These are phyloP conservation scores for Sebastes elongatus DNA, from an alignment of 2,797 vertebrate species.

Conservation along the genomic window DNA sequence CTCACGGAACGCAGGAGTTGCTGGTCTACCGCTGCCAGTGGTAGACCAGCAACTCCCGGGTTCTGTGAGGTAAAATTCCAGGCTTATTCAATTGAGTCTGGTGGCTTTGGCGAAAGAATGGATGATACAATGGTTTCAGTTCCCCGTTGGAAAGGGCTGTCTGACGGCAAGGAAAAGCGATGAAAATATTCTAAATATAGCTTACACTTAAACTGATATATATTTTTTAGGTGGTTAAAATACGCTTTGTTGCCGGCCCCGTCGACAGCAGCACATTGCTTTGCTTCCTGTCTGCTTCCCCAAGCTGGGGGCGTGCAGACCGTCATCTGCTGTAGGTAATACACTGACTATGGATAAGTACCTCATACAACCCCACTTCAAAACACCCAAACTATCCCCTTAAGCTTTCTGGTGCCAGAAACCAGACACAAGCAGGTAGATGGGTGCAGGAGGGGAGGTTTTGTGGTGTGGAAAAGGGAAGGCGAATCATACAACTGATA, in stretches of 20 bases:
- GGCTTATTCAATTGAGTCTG: not conserved
- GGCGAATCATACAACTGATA: not conserved
- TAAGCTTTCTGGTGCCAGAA: not conserved
- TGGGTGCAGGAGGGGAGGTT: not conserved
- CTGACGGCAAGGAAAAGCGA: not conserved
- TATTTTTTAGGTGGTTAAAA: not conserved
- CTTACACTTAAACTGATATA: not conserved
- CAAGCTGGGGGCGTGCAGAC: too few species aligned
- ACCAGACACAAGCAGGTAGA: not conserved
- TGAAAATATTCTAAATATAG: not conserved
- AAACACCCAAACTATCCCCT: not conserved
- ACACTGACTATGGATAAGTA: too few species aligned
- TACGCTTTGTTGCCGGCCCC: too few species aligned
- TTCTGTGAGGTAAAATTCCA: not conserved
- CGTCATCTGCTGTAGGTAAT: too few species aligned
- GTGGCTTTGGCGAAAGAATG: not conserved
- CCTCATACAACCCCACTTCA: not conserved
- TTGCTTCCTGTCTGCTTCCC: too few species aligned
- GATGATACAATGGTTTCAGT: not conserved
- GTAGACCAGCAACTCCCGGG: too few species aligned
- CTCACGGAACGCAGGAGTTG: not conserved
- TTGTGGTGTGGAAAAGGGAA: not conserved
- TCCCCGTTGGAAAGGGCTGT: not conserved
- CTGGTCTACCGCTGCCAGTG: not conserved
- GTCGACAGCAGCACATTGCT: too few species aligned